Evolutionary conservation across 2,113 vertebrate species (phyloP).

Genomic region (Ancistrus triradiatus): DNA sequence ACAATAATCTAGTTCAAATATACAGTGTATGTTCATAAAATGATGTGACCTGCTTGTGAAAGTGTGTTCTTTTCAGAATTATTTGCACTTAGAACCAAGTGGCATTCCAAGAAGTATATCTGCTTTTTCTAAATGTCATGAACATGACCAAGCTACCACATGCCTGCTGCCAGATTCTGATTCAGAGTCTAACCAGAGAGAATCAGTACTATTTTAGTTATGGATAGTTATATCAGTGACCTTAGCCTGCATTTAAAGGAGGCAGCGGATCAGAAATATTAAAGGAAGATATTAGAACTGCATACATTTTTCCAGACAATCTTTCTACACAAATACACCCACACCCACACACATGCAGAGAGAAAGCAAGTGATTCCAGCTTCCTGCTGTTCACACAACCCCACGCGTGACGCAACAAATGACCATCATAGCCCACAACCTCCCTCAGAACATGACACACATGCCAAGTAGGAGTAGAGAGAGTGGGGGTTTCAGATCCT

Average conservation of each 20-base stretch:
- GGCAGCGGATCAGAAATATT: neutral
- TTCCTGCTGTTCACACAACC: conserved; percentile 57
- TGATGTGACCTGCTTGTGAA: no score
- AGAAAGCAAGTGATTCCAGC: conserved; percentile 49
- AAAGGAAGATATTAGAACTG: neutral
- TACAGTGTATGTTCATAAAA: neutral
- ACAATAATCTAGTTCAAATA: no score
- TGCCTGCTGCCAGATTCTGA: neutral
- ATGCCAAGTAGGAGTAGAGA: conserved; percentile 43
- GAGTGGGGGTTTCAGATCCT: conserved; percentile 33
- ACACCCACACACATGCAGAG: conserved; percentile 6
- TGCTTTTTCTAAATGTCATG: neutral
- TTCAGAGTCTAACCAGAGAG: neutral
- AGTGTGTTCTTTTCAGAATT: no score
- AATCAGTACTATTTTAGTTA: neutral
- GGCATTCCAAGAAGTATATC: conserved; percentile 8
- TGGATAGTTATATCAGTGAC: neutral
- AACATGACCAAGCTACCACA: no score
- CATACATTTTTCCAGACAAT: conserved; percentile 2
- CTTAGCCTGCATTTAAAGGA: neutral
- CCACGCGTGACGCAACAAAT: conserved; percentile 62
- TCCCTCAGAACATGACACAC: conserved; percentile 50
- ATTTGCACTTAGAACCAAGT: no score
- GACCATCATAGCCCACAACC: conserved; percentile 58
- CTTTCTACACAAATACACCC: conserved; percentile 7